Conservation (phyloP, 92 coral and sea anemone species). For the Epizoanthus fatuus region DNA sequence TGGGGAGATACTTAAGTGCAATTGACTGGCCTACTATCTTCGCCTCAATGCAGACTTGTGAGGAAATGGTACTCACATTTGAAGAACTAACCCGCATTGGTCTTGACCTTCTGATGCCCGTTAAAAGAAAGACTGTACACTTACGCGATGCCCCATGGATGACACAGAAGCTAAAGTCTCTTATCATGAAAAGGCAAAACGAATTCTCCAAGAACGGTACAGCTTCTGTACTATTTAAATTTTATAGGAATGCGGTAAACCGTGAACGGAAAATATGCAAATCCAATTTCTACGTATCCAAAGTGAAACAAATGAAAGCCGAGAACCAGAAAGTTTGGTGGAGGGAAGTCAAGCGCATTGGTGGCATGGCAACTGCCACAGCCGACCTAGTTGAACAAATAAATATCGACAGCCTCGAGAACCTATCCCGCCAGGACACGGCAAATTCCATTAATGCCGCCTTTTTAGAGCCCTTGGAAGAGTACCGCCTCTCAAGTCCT, state of each 20-base stretch:
- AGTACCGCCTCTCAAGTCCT: constrained; percentile 31
- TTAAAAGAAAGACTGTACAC: constrained; percentile 44
- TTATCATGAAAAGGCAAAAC: constrained; percentile 48
- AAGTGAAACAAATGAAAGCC: constrained; percentile 43
- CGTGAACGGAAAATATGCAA: constrained; percentile 47
- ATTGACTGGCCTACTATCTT: too few species aligned
- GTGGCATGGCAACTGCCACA: constrained; percentile 14
- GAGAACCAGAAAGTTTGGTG: constrained; percentile 58
- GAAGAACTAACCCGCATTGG: too few species aligned
- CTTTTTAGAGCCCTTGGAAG: constrained; percentile 53
- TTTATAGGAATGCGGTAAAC: constrained; percentile 49
- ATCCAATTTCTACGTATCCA: constrained; percentile 37
- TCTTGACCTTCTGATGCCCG: constrained; percentile 51
- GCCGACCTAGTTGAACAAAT: too few species aligned
- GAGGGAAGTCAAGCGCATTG: constrained; percentile 57
- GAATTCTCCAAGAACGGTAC: constrained; percentile 45
- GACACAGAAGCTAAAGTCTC: constrained; percentile 48
- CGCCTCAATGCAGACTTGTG: too few species aligned
- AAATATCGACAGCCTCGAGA: not conserved
- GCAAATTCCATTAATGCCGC: constrained; percentile 47
- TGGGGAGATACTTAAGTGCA: too few species aligned
- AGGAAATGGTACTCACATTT: too few species aligned
- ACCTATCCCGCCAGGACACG: constrained; percentile 36
- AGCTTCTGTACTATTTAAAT: constrained; percentile 42
- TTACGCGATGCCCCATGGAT: constrained; percentile 53